Base-by-base conservation (phyloP, 2,113 vertebrate genomes). In the Prionailurus viverrinus region DNA sequence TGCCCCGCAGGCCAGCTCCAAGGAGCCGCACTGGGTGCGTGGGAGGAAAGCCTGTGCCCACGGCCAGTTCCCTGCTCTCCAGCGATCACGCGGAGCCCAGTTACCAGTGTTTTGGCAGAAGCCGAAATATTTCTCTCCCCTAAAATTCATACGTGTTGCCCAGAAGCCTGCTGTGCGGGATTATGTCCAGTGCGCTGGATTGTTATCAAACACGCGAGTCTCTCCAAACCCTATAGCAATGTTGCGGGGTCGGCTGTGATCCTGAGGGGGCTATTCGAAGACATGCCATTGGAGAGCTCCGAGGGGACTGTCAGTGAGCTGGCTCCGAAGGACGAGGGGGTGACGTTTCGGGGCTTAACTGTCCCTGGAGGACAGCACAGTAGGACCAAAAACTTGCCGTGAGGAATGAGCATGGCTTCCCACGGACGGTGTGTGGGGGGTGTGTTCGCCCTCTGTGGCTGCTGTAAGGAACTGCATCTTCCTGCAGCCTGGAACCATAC, bases 381-480 rank as follows among this genome's bases (percentile, higher is more conserved):
- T 1, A 19, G 21, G n/a, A 69, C 18, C 27, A 33, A 16, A 8
- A 31, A 1, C 39, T 14, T 3, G 21, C 4, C 0, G 0, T 39
- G 19, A 51, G 27, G 19, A 19, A 39, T 10, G 5, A n/a, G 14
- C 4, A 10, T 41, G 31, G 4, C 83, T 73, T 45, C 48, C n/a
- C 11, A 25, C 0, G 21, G 41, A 76, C 3, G 16, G n/a, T 25
- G 1, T 31, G 16, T 5, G 51, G 14, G 51, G 31, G 29, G 7
- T 1, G 8, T 7, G 3, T 5, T 65, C 0, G 0, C 15, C 27
- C 23, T 13, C 36, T 73, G 4, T 31, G 7, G 1, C 29, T 79
- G 7, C 15, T 36, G 4, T 21, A 25, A 41, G 12, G 79, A 53
- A 53, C 73, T 41, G 19, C 45, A 45, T 45, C 45, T 45, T 45